Evolutionary conservation across 2,797 vertebrate species (phyloP), one percentile per base, ranked within the genome.

Genomic region (Lagocephalus sceleratus): DNA sequence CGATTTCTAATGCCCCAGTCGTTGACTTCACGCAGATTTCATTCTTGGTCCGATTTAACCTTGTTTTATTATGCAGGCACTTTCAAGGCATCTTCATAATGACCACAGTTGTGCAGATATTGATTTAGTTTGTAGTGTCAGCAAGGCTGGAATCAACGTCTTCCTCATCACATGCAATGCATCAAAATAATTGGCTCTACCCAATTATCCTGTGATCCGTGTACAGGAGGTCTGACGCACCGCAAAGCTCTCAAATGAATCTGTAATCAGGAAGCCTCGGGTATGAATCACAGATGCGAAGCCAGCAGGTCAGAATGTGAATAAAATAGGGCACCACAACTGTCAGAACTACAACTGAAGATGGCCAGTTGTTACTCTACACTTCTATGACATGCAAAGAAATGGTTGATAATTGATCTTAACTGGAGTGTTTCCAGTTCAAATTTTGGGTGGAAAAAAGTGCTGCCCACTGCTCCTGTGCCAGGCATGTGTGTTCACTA

Each of bases 191-290:
- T 85, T 89, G 84, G 70, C 76, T 63, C 65, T 35, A 20, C 49
- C 79, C 77, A 85, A 86, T 89, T 88, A 85, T 77, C 59, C 77
- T 54, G 59, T 70, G 79, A 87, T 87, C 83, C 71, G 52, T 86
- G 73, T 66, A 60, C 75, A 75, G 68, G 73, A 71, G 75, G 72
- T 75, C 66, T 79, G 78, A 81, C 26, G 61, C 74, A 70, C 57
- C 53, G 67, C 42, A 17, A 40, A 40, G 39, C 75, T 63, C 65
- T 51, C 62, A 79, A 84, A 77, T 29, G 32, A 80, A 82, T 75
- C 61, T 58, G 68, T 66, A 82, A 82, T 86, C 69, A 78, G 67
- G 62, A 66, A 62, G 66, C 63, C 57, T 64, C 20, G 60, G 57
- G 71, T 76, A 78, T 67, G 66, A 83, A 78, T 78, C 68, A 78